Percentiles rank a stretch among this genome's conserved stretches.
phyloP scores from a whole-genome alignment of 2,797 vertebrate genomes.

The Furcifer pardalis region DNA sequence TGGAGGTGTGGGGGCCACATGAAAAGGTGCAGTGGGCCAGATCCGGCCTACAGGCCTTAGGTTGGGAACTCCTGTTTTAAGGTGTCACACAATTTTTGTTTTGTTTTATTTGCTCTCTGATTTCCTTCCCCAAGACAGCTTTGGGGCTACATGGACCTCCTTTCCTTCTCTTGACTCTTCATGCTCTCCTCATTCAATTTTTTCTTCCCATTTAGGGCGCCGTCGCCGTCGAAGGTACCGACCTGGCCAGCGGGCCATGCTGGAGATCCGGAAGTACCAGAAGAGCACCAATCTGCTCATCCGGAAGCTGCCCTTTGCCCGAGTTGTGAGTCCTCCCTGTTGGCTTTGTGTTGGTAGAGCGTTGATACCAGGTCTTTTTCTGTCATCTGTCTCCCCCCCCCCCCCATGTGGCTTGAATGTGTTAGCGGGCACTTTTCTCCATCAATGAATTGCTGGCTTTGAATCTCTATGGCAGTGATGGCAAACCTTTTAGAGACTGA shows the following conservation, averaged over 20 bases:
- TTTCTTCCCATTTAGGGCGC: background rate
- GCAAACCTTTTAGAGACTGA: too few species aligned
- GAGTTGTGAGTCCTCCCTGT: slow-evolving; percentile 66
- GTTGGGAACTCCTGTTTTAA: too few species aligned
- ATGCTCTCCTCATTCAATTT: background rate
- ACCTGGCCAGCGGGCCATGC: slow-evolving; percentile 78
- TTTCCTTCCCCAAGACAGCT: too few species aligned
- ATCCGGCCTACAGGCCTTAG: too few species aligned
- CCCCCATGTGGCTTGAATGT: background rate
- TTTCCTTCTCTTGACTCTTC: background rate
- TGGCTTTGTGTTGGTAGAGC: background rate
- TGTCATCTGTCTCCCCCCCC: background rate
- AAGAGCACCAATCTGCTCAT: slow-evolving; percentile 79
- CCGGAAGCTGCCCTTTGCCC: slow-evolving; percentile 75
- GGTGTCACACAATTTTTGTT: too few species aligned
- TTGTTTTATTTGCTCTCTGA: too few species aligned
- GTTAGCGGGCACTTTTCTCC: background rate
- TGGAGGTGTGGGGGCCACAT: too few species aligned
- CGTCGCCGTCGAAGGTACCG: slow-evolving; percentile 68
- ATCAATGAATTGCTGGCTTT: too few species aligned
- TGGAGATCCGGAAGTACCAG: slow-evolving; percentile 85
- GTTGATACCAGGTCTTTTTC: background rate
- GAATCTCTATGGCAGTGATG: too few species aligned
- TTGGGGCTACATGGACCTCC: background rate
- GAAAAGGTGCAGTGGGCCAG: too few species aligned